Conservation (phyloP, 2,797 vertebrate species). For the Sebastes alutus region DNA sequence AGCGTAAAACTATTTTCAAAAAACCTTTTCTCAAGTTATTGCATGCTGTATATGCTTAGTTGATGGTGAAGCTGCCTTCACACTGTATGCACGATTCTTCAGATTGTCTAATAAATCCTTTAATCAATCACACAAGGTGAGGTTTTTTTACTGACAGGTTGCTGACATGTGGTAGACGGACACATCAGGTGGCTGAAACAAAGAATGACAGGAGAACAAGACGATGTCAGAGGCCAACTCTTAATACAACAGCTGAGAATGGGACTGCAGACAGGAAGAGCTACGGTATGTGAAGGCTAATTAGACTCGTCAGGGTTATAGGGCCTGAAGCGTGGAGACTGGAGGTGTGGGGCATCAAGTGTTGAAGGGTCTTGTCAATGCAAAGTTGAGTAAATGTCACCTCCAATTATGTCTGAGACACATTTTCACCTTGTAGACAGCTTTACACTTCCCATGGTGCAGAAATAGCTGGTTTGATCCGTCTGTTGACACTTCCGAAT, state of each 20-base stretch:
- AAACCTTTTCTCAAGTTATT: no score
- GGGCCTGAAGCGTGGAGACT: not conserved
- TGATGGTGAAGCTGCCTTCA: no score
- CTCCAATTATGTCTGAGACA: conserved; percentile 2
- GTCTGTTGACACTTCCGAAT: not conserved
- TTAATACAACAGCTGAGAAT: conserved; percentile 20
- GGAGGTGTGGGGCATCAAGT: not conserved
- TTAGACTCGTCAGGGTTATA: not conserved
- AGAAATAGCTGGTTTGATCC: not conserved
- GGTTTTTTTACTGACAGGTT: not conserved
- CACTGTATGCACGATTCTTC: not conserved
- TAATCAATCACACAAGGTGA: not conserved
- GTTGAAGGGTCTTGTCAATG: conserved; percentile 31
- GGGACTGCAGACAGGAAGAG: not conserved
- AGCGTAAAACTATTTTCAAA: no score
- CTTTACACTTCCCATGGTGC: conserved; percentile 11
- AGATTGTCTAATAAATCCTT: not conserved
- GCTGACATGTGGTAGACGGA: not conserved
- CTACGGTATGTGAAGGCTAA: not conserved
- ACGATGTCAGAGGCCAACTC: not conserved
- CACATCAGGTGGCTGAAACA: not conserved
- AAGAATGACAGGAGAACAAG: not conserved
- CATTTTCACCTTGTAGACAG: conserved; percentile 17
- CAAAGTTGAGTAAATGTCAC: conserved; percentile 21
- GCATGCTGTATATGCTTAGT: no score